phyloP scores from a whole-genome alignment of 30 jellyfish, hydroid and myxozoan genomes.

The Hydractinia symbiolongicarpus region DNA sequence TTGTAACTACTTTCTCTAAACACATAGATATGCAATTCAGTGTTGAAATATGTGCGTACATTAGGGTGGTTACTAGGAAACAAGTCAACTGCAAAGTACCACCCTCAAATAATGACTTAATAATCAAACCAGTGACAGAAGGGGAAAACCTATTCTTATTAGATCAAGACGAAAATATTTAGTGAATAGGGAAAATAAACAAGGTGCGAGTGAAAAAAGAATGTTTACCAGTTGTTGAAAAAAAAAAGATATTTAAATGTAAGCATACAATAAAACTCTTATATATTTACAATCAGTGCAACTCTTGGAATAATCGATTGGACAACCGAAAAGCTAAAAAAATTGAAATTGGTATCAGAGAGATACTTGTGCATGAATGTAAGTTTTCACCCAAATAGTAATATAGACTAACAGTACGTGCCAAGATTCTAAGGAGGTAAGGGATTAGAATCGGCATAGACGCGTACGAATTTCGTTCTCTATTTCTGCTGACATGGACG shows the following conservation, averaged over 20 bases:
- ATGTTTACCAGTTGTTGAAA: constrained; percentile 26
- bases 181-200: constrained; percentile 33
- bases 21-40: constrained; percentile 39
- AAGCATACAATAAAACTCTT: constrained; percentile 43
- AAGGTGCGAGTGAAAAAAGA: constrained; percentile 34
- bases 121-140: constrained; percentile 30
- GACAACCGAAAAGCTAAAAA: constrained; percentile 24
- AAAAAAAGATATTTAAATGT: constrained; percentile 17
- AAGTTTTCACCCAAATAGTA: constrained; percentile 1
- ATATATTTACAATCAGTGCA: constrained; percentile 16
- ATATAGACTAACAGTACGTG: neutral
- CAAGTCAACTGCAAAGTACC: constrained; percentile 21
- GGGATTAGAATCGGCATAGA: neutral
- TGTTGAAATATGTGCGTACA: constrained; percentile 30
- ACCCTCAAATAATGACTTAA: constrained; percentile 1
- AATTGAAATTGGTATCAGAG: constrained; percentile 25
- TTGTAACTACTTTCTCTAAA: constrained; percentile 24
- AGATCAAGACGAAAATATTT: constrained; percentile 37
- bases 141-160: constrained; percentile 34
- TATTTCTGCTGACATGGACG: too few species aligned
- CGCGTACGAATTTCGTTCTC: too few species aligned
- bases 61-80: constrained; percentile 11
- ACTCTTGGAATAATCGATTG: constrained; percentile 40
- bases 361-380: constrained; percentile 6
- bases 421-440: neutral